Evolutionary conservation across 2,113 vertebrate species (phyloP), one percentile per base, ranked within the genome.

Genomic region (Coptodon bakossiorum): DNA sequence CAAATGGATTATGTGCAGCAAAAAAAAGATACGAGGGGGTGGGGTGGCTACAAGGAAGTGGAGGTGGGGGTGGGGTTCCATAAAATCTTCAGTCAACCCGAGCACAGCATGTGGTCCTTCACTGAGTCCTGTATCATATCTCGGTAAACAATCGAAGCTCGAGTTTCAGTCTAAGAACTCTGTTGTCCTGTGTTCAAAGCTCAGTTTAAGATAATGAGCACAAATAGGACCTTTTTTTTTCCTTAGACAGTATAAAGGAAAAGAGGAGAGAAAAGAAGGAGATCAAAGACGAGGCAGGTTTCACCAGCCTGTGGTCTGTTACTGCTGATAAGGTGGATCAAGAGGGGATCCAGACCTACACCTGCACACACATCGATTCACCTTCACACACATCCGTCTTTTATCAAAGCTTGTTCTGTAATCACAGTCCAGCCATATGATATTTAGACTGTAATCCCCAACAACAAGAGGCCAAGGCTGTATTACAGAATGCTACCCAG

Each of bases 281-380:
- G 90, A 92, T 93, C 87, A 94, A 92, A 92, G 86, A 80, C 8
- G 5, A 61, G 84, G 85, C 86, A 90, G 86, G 88, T 83, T 92
- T 82, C 89, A 80, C 79, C 86, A 88, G 86, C 66, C 91, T 84
- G 84, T 87, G 91, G 86, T 94, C 92, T 95, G 95, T 40, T 91
- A 68, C 22, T 11, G 8, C 92, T 94, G 94, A 96, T 95, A 96
- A 95, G 93, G 80, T 91, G 84, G 88, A 93, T 93, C 89, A 91
- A 89, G 31, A 85, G 54, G 38, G 50, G 63, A 84, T 61, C 71
- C 38, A 78, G 80, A 86, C 43, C 31, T 48, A 11, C 4, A 17
- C 52, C 31, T 71, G 78, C 27, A 73, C 40, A 86, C 82, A 84
- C 52, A 54, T 66, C n/a, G 4, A 82, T 53, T 40, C 80, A 83